Evolutionary conservation across 2,797 vertebrate species (phyloP), one percentile per base, ranked within the genome.

Genomic region (Ataeniobius toweri): DNA sequence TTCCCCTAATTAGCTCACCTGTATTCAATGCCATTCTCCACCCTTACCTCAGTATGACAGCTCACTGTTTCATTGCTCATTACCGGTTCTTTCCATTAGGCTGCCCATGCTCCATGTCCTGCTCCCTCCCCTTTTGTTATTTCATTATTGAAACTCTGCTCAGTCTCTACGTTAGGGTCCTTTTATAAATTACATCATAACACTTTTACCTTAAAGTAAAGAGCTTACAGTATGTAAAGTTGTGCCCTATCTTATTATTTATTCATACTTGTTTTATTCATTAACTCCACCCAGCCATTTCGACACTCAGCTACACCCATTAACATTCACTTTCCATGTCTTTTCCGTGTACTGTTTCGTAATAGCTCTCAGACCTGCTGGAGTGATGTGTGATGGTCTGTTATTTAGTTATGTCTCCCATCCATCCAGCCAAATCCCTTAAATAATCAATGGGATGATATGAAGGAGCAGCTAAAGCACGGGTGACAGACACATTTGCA

Each of bases 391-490:
- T 88, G 83, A 83, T 69, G 73, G 83, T 83, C 90, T 84, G 90
- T 86, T 92, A 80, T 87, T 92, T 89, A 85, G 91, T 91, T 93
- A 94, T 92, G 82, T 83, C 86, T 90, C 85, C 84, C 88, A 92
- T 92, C 84, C 85, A 94, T 89, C 77, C 82, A 86, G 81, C 83
- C 78, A 85, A 85, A 89, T 59, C 87, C 76, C 75, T 77, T 80
- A 88, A 88, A 89, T 91, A 90, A 95, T 94, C 94, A 89, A 94
- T 94, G 89, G 79, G 76, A 83, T 6, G 48, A 85, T 86, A 89
- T 82, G 82, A 83, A 89, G 86, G 88, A 83, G 85, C 71, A 85
- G 86, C 86, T 83, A 75, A 84, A 86, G 79, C 69, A 81, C 81
- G 80, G 83, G 81, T 31, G 88, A 83, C 79, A 73, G 86, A 86